phyloP scores from a whole-genome alignment of 2,888 invertebrate species.

The Rhaphigaster nebulosa region DNA sequence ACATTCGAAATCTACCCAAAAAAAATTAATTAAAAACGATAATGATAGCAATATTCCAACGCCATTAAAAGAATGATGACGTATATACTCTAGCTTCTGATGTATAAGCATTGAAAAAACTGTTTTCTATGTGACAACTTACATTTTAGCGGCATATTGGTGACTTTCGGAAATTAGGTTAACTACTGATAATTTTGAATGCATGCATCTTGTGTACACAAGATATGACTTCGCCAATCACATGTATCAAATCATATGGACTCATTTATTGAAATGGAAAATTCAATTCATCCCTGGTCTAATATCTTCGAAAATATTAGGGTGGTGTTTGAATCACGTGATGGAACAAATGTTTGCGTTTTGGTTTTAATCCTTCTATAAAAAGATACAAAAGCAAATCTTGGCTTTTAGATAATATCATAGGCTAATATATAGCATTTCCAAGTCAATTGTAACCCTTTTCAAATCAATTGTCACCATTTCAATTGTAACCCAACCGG shows the following conservation, averaged over 20 bases:
- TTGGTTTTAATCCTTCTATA: neutral
- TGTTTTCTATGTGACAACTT: neutral
- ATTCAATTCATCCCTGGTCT: neutral
- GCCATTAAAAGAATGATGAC: neutral
- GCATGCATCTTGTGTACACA: conserved; percentile 28
- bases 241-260: conserved; percentile 18
- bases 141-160: conserved; percentile 22
- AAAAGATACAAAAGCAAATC: neutral
- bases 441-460: no score
- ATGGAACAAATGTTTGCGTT: neutral
- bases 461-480: no score
- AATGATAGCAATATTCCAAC: neutral
- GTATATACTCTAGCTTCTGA: neutral
- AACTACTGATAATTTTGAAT: conserved; percentile 46
- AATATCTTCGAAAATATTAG: neutral
- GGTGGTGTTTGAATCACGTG: neutral
- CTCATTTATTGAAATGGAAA: neutral
- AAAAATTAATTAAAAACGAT: neutral
- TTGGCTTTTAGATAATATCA: no score
- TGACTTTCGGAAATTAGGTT: neutral
- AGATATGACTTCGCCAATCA: neutral
- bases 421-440: no score
- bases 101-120: neutral
- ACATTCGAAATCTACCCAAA: neutral
- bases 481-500: no score